Evolutionary conservation across 2,888 invertebrate species (phyloP).

Genomic region (Lasius platythorax): DNA sequence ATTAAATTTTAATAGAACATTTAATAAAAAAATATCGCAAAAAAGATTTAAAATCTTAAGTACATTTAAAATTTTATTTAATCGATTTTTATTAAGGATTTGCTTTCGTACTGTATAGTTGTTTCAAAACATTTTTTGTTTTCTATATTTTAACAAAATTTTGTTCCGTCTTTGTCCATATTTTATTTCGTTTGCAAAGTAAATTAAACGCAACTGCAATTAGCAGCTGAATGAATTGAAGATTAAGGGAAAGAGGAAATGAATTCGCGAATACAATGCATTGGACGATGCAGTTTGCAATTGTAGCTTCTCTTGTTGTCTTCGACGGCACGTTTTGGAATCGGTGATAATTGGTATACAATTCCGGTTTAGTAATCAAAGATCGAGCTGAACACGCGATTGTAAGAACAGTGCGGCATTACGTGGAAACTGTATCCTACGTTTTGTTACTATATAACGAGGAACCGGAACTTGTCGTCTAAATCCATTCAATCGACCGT

Average conservation of each 20-base stretch:
- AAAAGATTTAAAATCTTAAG: neutral
- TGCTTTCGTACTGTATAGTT: neutral
- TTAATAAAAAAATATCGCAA: neutral
- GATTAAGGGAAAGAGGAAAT: neutral
- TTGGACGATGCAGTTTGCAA: neutral
- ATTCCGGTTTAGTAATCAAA: constrained; percentile 5
- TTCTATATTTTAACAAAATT: neutral
- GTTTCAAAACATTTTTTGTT: neutral
- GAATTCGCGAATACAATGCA: neutral
- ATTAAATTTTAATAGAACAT: neutral
- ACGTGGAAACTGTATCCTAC: neutral
- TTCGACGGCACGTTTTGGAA: neutral
- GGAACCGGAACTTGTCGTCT: constrained; percentile 42
- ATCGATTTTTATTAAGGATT: neutral
- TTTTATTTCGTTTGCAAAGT: neutral
- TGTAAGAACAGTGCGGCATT: neutral
- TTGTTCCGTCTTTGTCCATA: neutral
- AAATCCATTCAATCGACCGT: constrained; percentile 26
- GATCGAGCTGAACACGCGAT: constrained; percentile 1
- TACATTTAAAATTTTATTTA: neutral
- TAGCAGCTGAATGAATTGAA: neutral
- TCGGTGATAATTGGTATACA: neutral
- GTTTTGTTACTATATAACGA: constrained; percentile 8
- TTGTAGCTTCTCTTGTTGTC: neutral
- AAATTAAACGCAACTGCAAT: neutral